phyloP scores from a whole-genome alignment of 1,140 invertebrate species.

The Philaenus spumarius region DNA sequence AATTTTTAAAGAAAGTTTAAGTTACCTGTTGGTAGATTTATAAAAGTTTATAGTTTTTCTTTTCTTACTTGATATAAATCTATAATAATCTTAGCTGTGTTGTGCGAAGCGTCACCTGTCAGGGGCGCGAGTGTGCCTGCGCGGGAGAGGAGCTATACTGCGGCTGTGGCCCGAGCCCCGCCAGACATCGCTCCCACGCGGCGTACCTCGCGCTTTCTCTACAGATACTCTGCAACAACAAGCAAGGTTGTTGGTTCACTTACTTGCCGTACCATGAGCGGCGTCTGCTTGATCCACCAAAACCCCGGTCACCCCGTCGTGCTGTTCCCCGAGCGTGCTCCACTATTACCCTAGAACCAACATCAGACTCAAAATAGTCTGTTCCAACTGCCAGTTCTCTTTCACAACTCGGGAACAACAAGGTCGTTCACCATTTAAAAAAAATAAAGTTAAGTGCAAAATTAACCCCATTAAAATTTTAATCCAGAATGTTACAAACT shows the following conservation, averaged over 20 bases:
- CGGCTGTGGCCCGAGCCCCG: constrained; percentile 50
- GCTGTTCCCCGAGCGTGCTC: constrained; percentile 77
- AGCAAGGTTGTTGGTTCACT: constrained; percentile 34
- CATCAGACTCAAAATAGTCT: constrained; percentile 16
- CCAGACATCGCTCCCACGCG: constrained; percentile 63
- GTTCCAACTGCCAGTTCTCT: too few relatives aligned
- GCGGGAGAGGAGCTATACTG: constrained; percentile 36
- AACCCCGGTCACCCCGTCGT: constrained; percentile 56
- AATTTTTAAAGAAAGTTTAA: too few relatives aligned
- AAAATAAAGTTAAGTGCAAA: not conserved
- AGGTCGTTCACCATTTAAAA: not conserved
- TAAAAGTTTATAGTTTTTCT: too few relatives aligned
- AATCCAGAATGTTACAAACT: too few relatives aligned
- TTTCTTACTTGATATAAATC: too few relatives aligned
- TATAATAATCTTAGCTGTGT: too few relatives aligned
- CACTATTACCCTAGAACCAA: constrained; percentile 71
- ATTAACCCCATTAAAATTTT: too few relatives aligned
- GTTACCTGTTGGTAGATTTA: too few relatives aligned
- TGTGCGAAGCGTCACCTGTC: constrained; percentile 16
- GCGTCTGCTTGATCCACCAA: constrained; percentile 41
- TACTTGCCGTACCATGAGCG: constrained; percentile 57
- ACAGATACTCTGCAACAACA: constrained; percentile 76
- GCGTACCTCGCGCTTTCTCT: constrained; percentile 73
- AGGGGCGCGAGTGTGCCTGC: constrained; percentile 18
- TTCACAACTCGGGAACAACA: not conserved